Conservation (phyloP, 64 coral and sea anemone genomes). For the Porites australiensis region DNA sequence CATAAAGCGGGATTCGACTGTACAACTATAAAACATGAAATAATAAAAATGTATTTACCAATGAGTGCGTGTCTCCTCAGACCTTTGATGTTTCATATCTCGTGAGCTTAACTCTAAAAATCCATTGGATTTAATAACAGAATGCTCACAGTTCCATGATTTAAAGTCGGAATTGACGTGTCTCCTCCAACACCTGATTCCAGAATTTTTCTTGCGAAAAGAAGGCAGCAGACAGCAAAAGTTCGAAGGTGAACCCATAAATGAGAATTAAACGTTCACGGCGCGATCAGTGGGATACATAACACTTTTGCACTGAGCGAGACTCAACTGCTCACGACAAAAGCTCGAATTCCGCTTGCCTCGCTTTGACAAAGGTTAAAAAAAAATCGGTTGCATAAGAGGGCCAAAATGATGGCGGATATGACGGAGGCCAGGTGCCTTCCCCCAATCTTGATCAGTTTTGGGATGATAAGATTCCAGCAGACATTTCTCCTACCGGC, state of each 20-base stretch:
- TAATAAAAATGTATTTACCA: slow-evolving; percentile 20
- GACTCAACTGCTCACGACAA: too few relatives aligned
- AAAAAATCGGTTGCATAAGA: too few relatives aligned
- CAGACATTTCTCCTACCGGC: too few relatives aligned
- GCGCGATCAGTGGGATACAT: too few relatives aligned
- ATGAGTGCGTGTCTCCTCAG: neutral
- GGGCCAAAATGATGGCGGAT: too few relatives aligned
- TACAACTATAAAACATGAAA: neutral
- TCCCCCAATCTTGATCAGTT: too few relatives aligned
- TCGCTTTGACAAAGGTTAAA: too few relatives aligned
- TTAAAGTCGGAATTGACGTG: neutral
- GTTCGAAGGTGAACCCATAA: neutral
- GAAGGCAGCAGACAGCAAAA: neutral
- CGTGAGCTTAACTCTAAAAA: neutral
- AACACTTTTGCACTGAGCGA: too few relatives aligned
- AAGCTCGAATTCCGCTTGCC: too few relatives aligned
- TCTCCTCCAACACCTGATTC: neutral
- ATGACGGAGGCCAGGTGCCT: too few relatives aligned
- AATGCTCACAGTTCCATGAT: neutral
- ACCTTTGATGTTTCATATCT: slow-evolving; percentile 2
- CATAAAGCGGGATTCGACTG: too few relatives aligned
- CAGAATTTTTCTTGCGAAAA: neutral
- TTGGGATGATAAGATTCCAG: too few relatives aligned
- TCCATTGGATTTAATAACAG: neutral
- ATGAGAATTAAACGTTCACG: neutral